Base-by-base conservation (phyloP, 2,797 vertebrate genomes). In the Ctenochaetus hawaiiensis region DNA sequence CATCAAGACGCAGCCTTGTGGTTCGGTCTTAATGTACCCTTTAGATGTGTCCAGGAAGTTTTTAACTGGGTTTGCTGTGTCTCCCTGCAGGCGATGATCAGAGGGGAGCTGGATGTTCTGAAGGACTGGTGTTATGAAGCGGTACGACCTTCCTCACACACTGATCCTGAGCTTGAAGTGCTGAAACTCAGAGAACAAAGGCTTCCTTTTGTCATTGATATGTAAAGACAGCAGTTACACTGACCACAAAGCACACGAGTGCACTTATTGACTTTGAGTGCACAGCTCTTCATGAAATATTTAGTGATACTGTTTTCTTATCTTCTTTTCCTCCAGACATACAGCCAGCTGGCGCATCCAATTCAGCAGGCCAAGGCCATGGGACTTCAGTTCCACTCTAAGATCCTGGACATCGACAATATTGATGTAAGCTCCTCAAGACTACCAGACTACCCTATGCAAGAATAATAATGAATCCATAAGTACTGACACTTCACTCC, bases 111-210 rank as follows among this genome's bases (percentile, higher is more conserved):
- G 22, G 98, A 98, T 12, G 95, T 99, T 14, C 95, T 99, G 85
- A 98, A 96, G 91, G 98, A 99, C 77, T 99, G 98, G 98, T 98
- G 97, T 93, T 99, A 99, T 8, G 98, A 99, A 95, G 98, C 97
- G 44, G 98, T 99, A 94, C 79, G 95, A 94, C 44, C 13, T 49
- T 34, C 63, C 14, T 13, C 47, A 53, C 68, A 56, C 12, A 0
- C 5, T 0, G 17, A 49, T 30, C n/a, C 67, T 53, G 20, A 26
- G 3, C 22, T 22, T 23, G 0, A 30, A 53, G 8, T 48, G 26
- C 23, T 53, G 16, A 65, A 39, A 63, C 4, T 47, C 10, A 54
- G 2, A 41, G 39, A 41, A 63, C 4, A 13, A 4, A 58, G 22
- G 14, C 41, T 44, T 54, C 10, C 54, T 52, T 34, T 56, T 41